Conservation (phyloP, 1,140 invertebrate species). For the Matsumurasca onukii region DNA sequence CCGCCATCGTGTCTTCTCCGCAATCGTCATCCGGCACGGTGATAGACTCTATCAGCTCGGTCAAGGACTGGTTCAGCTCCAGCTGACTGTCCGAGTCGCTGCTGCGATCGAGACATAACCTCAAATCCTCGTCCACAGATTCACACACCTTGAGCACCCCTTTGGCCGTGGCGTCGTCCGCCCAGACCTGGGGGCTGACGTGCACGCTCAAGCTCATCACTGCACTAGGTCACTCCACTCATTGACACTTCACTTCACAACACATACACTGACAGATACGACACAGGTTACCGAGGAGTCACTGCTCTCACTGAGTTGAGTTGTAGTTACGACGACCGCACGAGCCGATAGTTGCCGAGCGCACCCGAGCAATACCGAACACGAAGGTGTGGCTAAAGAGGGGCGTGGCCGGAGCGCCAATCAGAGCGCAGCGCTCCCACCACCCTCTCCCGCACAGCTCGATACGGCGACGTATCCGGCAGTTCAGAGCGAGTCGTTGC, state of each 20-base stretch:
- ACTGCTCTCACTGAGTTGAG: conserved; percentile 4
- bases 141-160: conserved; percentile 6
- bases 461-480: background rate
- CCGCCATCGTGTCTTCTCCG: background rate
- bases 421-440: background rate
- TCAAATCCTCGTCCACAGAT: conserved; percentile 12
- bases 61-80: background rate
- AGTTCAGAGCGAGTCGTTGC: background rate
- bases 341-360: background rate
- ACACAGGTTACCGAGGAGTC: conserved; percentile 10
- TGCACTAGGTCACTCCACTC: conserved; percentile 21
- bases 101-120: background rate
- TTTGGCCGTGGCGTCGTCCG: background rate
- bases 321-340: background rate
- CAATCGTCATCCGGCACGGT: background rate
- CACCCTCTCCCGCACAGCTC: background rate
- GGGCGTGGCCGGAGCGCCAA: background rate
- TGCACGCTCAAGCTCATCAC: conserved; percentile 22
- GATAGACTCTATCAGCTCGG: conserved; percentile 22
- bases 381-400: background rate
- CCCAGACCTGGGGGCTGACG: conserved; percentile 4
- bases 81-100: conserved; percentile 27
- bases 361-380: background rate
- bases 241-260: background rate
- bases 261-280: background rate